These are phyloP conservation scores for Nesogale talazaci DNA, from an alignment of 2,113 vertebrate genomes.

Conservation along the genomic window DNA sequence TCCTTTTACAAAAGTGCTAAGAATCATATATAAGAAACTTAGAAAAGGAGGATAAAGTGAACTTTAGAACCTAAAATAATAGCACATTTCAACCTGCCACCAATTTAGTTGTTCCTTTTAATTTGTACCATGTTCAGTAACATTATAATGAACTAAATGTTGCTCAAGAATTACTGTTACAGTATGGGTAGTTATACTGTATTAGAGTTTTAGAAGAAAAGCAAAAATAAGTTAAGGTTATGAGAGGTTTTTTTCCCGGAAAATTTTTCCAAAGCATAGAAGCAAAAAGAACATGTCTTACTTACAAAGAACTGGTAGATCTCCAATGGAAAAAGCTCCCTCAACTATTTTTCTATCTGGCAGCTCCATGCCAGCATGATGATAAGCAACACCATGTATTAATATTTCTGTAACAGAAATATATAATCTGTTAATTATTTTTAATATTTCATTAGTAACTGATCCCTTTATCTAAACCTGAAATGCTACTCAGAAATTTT, in stretches of 20 bases:
- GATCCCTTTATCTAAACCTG: conserved; percentile 9
- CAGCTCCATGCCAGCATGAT: conserved; percentile 96
- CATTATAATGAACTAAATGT: conserved; percentile 43
- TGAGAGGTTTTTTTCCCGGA: conserved; percentile 40
- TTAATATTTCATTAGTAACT: conserved; percentile 35
- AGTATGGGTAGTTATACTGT: background rate
- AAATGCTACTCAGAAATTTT: conserved; percentile 51
- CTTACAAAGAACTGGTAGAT: conserved; percentile 97
- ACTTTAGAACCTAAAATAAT: conserved; percentile 49
- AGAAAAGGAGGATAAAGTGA: conserved; percentile 24
- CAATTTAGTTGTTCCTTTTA: conserved; percentile 63
- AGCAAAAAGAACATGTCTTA: conserved; percentile 65
- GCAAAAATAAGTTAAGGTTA: conserved; percentile 42
- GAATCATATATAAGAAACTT: conserved; percentile 31
- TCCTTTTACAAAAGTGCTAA: conserved; percentile 39
- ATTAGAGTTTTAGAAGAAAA: conserved; percentile 55
- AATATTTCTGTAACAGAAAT: conserved; percentile 89
- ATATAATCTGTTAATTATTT: conserved; percentile 20
- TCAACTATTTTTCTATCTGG: conserved; percentile 95
- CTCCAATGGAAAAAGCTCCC: conserved; percentile 91
- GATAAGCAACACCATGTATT: conserved; percentile 93
- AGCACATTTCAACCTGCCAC: background rate
- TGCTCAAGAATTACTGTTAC: conserved; percentile 31
- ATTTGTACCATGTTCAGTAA: background rate
- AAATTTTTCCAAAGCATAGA: conserved; percentile 44